A percentile compares a stretch with the other conserved stretches of the same genome.
Evolutionary conservation across 2,888 invertebrate genomes (phyloP).

Genomic region (Conistra vaccinii): DNA sequence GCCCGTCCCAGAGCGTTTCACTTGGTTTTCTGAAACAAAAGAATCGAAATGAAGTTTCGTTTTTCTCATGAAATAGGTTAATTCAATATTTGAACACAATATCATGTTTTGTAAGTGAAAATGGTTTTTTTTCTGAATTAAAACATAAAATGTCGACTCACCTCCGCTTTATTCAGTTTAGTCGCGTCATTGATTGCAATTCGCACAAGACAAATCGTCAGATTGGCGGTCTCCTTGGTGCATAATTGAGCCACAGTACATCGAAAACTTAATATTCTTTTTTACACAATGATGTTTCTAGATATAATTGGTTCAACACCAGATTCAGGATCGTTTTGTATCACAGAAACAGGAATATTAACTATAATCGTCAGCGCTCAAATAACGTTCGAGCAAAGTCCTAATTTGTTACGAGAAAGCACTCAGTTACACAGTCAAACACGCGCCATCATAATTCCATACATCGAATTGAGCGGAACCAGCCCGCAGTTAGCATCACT

Average conservation of each 20-base stretch:
- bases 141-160: constrained; percentile 73
- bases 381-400: constrained; percentile 81
- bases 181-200: constrained; percentile 74
- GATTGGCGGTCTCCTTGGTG: constrained; percentile 75
- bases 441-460: constrained; percentile 86
- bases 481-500: constrained; percentile 55
- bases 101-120: constrained; percentile 56
- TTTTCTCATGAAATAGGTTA: constrained; percentile 83
- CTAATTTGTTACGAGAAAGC: constrained; percentile 84
- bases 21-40: constrained; percentile 85
- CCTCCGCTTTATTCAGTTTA: constrained; percentile 69
- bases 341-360: constrained; percentile 78
- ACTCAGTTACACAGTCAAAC: constrained; percentile 80
- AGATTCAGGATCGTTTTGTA: constrained; percentile 68
- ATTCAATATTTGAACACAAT: constrained; percentile 77
- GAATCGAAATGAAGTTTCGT: constrained; percentile 88
- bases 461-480: constrained; percentile 63
- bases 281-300: constrained; percentile 72
- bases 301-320: constrained; percentile 64
- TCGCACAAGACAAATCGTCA: constrained; percentile 75
- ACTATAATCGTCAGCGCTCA: constrained; percentile 75
- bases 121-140: constrained; percentile 75
- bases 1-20: constrained; percentile 69
- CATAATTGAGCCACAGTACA: constrained; percentile 70
- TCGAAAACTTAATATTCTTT: constrained; percentile 88